Conservation (phyloP, 2,113 vertebrate species). For the Ctenomys sociabilis region DNA sequence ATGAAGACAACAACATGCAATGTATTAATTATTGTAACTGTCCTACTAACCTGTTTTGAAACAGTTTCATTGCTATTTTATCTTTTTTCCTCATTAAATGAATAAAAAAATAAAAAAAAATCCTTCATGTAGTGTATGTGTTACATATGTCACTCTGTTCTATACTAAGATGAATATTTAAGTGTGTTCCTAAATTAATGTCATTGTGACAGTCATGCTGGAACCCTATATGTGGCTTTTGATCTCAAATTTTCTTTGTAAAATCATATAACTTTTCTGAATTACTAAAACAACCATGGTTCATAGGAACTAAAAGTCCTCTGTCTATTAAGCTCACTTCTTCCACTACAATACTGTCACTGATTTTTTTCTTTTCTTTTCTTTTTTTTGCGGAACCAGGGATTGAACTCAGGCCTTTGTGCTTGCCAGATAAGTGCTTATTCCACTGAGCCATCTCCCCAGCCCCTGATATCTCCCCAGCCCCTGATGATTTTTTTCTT, state of each 20-base stretch:
- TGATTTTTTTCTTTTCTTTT: background rate
- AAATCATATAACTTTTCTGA: background rate
- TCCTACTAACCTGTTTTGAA: too few relatives aligned
- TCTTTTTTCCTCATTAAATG: too few relatives aligned
- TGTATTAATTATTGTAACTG: too few relatives aligned
- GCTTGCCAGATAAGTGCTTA: too few relatives aligned
- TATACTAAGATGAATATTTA: background rate
- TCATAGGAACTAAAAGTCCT: background rate
- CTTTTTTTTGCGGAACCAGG: too few relatives aligned
- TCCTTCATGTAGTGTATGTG: background rate
- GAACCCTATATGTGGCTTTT: background rate
- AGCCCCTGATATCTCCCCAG: too few relatives aligned
- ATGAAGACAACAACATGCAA: too few relatives aligned
- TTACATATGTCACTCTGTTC: background rate
- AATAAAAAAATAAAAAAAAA: background rate
- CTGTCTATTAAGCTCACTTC: background rate
- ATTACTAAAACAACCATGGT: background rate
- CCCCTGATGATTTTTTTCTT: background rate
- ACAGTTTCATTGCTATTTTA: too few relatives aligned
- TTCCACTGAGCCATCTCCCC: too few relatives aligned
- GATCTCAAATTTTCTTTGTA: background rate
- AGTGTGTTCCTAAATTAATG: background rate
- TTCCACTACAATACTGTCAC: background rate
- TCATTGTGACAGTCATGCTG: background rate
- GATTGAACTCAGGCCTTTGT: too few relatives aligned